Evolutionary conservation across 2,113 vertebrate species (phyloP).

Genomic region (Erythrocercus mccallii): DNA sequence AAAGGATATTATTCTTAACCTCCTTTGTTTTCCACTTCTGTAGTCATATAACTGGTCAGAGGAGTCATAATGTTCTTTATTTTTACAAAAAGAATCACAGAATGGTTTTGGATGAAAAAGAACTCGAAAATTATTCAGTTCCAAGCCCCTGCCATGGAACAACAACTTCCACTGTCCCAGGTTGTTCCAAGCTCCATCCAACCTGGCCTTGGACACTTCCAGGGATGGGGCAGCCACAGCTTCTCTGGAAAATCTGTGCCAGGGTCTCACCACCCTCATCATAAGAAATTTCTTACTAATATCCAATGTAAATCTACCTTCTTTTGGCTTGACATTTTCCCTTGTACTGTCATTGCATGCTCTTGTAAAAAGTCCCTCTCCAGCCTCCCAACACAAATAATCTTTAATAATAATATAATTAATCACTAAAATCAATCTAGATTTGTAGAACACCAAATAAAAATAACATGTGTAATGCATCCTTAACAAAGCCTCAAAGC

Average conservation of each 20-base stretch:
- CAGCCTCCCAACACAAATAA: background rate
- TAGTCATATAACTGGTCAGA: background rate
- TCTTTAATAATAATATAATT: background rate
- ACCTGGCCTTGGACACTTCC: fast-evolving
- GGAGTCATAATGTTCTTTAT: background rate
- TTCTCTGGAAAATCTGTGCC: fast-evolving
- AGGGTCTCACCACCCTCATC: background rate
- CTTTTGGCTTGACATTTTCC: background rate
- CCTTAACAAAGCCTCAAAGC: background rate
- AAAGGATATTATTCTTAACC: background rate
- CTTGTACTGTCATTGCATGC: background rate
- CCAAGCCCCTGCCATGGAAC: too few species aligned
- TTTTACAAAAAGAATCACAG: background rate
- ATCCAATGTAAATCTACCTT: background rate
- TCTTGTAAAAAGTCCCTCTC: background rate
- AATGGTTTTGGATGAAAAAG: background rate
- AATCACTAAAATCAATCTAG: background rate
- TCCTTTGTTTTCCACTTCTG: background rate
- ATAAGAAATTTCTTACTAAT: background rate
- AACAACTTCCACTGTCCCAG: background rate
- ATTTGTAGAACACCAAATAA: background rate
- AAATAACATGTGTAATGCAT: background rate
- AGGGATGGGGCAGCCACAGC: background rate
- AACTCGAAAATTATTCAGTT: background rate
- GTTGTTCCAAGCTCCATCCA: fast-evolving